These are phyloP conservation scores for Merops nubicus DNA, from an alignment of 2,113 vertebrate species.

Conservation along the genomic window DNA sequence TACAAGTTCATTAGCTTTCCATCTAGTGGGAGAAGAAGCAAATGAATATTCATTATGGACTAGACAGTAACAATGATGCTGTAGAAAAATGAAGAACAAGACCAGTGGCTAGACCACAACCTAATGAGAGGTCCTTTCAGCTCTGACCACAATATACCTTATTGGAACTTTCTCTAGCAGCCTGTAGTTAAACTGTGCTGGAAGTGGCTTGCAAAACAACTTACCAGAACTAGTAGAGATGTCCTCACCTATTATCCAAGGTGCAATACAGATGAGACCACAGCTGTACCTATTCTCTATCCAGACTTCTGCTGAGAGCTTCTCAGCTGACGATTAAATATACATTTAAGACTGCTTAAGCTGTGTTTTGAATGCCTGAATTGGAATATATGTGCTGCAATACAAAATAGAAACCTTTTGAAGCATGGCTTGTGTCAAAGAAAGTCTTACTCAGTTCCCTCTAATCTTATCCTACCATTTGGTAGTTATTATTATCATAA, in stretches of 20 bases:
- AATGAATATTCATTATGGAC: not conserved
- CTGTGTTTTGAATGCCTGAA: not conserved
- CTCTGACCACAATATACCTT: not conserved
- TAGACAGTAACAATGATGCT: not conserved
- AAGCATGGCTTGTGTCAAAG: not conserved
- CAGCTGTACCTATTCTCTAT: not conserved
- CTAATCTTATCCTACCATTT: not conserved
- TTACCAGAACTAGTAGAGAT: not conserved
- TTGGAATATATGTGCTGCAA: not conserved
- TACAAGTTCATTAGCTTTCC: not conserved
- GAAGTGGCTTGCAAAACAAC: not conserved
- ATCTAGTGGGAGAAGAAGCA: not conserved
- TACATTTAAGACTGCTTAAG: not conserved
- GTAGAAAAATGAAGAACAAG: not conserved
- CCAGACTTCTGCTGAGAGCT: not conserved
- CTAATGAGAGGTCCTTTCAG: not conserved
- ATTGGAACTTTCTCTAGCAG: not conserved
- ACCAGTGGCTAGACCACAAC: not conserved
- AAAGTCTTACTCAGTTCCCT: not conserved
- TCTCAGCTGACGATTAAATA: not conserved
- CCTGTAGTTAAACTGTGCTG: not conserved
- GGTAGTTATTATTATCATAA: not conserved
- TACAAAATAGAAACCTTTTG: not conserved
- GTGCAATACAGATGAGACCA: not conserved
- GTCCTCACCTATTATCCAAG: not conserved